Evolutionary conservation across 1,140 invertebrate genomes (phyloP).

Genomic region (Neocloeon triangulifer): DNA sequence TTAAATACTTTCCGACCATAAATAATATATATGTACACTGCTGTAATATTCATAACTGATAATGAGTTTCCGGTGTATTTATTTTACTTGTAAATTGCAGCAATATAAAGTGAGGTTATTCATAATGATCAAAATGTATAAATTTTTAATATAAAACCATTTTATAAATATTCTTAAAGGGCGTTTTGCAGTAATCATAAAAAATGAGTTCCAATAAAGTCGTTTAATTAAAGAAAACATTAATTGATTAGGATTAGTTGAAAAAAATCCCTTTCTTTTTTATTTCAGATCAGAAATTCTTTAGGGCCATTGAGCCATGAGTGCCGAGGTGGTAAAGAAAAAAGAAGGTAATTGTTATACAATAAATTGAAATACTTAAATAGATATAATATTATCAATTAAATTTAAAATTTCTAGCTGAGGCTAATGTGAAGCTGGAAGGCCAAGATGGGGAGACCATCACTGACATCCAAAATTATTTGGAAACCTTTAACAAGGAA

Average conservation of each 20-base stretch:
- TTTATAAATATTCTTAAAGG: too few relatives aligned
- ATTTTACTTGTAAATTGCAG: too few relatives aligned
- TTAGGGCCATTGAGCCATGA: neutral
- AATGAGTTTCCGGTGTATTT: too few relatives aligned
- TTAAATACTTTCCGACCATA: too few relatives aligned
- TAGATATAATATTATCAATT: constrained; percentile 1
- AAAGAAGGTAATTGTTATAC: neutral
- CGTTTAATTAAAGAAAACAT: too few relatives aligned
- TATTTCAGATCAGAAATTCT: neutral
- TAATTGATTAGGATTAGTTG: neutral
- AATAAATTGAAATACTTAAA: neutral
- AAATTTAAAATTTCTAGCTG: constrained; percentile 1
- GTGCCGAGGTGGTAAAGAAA: neutral
- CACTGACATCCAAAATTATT: constrained; percentile 58
- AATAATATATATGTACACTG: too few relatives aligned
- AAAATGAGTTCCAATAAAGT: too few relatives aligned
- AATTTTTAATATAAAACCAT: too few relatives aligned
- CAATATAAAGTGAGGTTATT: too few relatives aligned
- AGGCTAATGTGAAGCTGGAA: constrained; percentile 16
- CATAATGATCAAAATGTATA: too few relatives aligned
- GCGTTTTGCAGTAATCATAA: too few relatives aligned
- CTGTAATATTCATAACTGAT: too few relatives aligned
- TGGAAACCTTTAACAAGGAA: constrained; percentile 68
- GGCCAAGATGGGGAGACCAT: constrained; percentile 25
- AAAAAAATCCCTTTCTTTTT: neutral